Evolutionary conservation across 2,113 vertebrate genomes (phyloP).

Genomic region (Gila orcuttii): DNA sequence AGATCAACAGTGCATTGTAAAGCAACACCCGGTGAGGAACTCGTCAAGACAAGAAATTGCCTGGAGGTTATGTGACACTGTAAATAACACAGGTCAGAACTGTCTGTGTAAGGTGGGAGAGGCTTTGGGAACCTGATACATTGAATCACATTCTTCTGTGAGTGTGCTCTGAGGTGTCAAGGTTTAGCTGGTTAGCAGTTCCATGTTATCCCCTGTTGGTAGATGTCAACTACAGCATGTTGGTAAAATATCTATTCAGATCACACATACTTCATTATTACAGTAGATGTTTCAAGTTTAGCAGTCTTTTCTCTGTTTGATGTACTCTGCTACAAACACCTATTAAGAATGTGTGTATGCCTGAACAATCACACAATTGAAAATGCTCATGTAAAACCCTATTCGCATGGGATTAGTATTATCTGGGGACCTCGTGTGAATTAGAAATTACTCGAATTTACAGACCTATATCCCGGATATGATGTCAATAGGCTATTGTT

Average conservation of each 20-base stretch:
- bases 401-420: no score
- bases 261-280: neutral
- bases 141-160: neutral
- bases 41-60: conserved; percentile 22
- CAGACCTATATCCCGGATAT: no score
- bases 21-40: neutral
- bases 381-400: neutral
- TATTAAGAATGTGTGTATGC: neutral
- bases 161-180: neutral
- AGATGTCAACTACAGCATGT: neutral
- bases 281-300: neutral
- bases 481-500: no score
- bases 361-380: neutral
- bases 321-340: neutral
- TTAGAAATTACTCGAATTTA: no score
- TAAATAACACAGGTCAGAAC: conserved; percentile 40
- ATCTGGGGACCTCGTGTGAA: no score
- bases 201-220: neutral
- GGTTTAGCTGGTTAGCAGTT: conserved; percentile 1
- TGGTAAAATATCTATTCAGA: neutral
- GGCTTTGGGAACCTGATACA: neutral
- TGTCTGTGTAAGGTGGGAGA: conserved; percentile 5
- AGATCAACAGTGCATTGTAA: conserved; percentile 30
- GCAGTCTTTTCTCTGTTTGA: neutral
- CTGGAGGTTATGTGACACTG: conserved; percentile 45